Evolutionary conservation across 92 coral and sea anemone species (phyloP), one percentile per base, ranked within the genome.

Genomic region (Siderastrea radians): DNA sequence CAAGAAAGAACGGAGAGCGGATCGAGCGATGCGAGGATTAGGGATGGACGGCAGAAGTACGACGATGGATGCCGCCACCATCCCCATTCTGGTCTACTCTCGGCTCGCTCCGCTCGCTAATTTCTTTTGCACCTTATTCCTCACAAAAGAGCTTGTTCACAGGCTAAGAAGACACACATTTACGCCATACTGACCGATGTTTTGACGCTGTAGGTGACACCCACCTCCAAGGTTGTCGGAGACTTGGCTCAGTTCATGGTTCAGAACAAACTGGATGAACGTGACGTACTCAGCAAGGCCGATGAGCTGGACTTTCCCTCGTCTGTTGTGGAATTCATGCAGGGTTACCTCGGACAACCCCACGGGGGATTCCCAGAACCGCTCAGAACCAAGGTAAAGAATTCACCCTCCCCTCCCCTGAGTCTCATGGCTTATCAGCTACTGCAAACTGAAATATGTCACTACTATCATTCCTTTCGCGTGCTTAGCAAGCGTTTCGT

Each of bases 161-260:
- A n/a, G n/a, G n/a, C n/a, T n/a, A n/a, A n/a, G 60, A 7, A 7
- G 60, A 2, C 3, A 55, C 12, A 55, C 10, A 2, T 11, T 16
- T 65, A 12, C 49, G 6, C 17, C 53, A 4, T 51, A 83, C 55
- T 72, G 6, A 38, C 45, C 58, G 7, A 14, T 45, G 10, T 7
- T 83, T 1, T 0, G 14, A 51, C 16, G 49, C 51, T 59, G 54
- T 48, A 97, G 99, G 99, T 97, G 49, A 97, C 99, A 5, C 99
- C 99, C 13, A 96, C 99, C 14, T 97, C 99, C 80, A 97, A 97
- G 82, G 98, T 97, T 68, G 99, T 97, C 0, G 99, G 99, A 59
- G 99, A 97, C 88, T 78, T 97, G 88, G 99, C 99, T 12, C 99
- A 97, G 92, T 97, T 97, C 62, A 95, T 97, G 98, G 99, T 97